Evolutionary conservation across 2,113 vertebrate species (phyloP).

Genomic region (Urocolius indicus): DNA sequence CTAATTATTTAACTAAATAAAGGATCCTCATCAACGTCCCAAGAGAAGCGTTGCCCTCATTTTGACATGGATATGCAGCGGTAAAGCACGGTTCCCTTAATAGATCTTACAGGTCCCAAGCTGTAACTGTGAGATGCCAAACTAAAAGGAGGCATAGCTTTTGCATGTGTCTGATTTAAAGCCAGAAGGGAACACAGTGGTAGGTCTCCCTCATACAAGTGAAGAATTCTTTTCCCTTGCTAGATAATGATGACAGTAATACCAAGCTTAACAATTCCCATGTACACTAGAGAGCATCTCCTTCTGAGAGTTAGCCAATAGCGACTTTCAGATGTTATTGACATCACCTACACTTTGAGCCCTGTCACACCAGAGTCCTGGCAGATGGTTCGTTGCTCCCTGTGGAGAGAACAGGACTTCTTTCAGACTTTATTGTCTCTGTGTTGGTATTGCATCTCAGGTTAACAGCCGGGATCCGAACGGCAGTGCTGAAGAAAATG

Average conservation of each 20-base stretch:
- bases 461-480: constrained; percentile 15
- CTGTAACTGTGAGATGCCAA: background rate
- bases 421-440: background rate
- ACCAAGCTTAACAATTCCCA: background rate
- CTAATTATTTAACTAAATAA: background rate
- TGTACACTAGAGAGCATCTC: background rate
- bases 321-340: background rate
- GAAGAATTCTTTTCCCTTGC: background rate
- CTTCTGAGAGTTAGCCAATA: background rate
- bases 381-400: background rate
- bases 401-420: background rate
- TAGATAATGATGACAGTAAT: background rate
- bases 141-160: background rate
- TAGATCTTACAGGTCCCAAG: background rate
- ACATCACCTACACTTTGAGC: background rate
- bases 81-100: background rate
- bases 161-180: background rate
- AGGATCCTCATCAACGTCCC: background rate
- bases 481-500: background rate
- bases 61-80: background rate
- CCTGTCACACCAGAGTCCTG: background rate
- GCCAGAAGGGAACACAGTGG: background rate
- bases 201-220: background rate
- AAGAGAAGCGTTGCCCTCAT: background rate
- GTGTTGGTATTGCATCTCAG: background rate